A percentile compares a stretch with the other conserved stretches of the same genome.
These are phyloP conservation scores for Julus scandinavius DNA, from an alignment of 2,888 invertebrate species.

Conservation along the genomic window DNA sequence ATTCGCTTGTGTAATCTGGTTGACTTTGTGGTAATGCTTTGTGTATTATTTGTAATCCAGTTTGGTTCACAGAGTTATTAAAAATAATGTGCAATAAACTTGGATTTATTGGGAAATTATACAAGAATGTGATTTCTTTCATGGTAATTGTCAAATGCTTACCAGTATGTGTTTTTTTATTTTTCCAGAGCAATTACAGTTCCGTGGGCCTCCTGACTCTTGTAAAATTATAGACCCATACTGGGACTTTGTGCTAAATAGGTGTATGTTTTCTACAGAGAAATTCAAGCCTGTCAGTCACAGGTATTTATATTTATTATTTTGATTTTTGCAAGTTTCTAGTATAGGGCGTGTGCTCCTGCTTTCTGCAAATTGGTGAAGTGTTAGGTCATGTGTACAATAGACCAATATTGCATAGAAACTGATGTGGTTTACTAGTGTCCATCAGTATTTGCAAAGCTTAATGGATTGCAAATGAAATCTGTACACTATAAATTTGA, in stretches of 20 bases:
- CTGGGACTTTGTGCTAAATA: conserved; percentile 74
- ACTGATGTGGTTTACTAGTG: too few relatives aligned
- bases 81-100: too few relatives aligned
- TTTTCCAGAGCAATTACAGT: conserved; percentile 91
- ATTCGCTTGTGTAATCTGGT: too few relatives aligned
- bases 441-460: too few relatives aligned
- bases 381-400: neutral
- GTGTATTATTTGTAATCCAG: too few relatives aligned
- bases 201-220: conserved; percentile 82
- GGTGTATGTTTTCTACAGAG: conserved; percentile 92
- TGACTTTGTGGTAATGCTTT: too few relatives aligned
- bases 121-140: neutral
- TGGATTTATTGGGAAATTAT: neutral
- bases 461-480: too few relatives aligned
- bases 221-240: conserved; percentile 74
- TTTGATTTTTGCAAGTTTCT: neutral
- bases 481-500: too few relatives aligned
- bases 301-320: conserved; percentile 72
- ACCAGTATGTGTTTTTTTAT: conserved; percentile 58
- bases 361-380: neutral
- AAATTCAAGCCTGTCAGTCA: conserved; percentile 80
- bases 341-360: neutral
- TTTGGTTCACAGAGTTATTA: too few relatives aligned
- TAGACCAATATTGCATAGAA: too few relatives aligned
- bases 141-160: too few relatives aligned